Evolutionary conservation across 2,888 invertebrate species (phyloP).

Genomic region (Emmelina monodactyla): DNA sequence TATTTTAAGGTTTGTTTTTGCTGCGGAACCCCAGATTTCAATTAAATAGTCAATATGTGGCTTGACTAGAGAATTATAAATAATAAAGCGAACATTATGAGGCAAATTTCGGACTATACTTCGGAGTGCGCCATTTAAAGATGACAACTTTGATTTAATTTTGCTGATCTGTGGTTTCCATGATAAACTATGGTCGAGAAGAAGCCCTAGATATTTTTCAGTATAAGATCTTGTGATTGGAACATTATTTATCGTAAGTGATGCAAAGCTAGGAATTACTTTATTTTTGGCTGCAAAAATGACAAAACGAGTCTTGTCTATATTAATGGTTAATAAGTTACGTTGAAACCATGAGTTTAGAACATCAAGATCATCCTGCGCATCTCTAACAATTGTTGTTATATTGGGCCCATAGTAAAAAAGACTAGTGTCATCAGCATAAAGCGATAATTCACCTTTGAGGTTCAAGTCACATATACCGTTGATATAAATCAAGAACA

Average conservation of each 20-base stretch:
- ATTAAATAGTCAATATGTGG: constrained; percentile 4
- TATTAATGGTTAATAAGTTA: constrained; percentile 2
- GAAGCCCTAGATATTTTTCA: too few species aligned
- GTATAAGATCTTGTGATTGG: too few species aligned
- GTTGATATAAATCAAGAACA: not conserved
- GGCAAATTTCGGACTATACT: constrained; percentile 2
- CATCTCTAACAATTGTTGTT: not conserved
- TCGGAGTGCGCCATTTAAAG: constrained; percentile 3
- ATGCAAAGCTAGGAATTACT: not conserved
- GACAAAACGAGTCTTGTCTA: not conserved
- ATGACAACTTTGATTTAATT: constrained; percentile 1
- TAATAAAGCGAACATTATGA: not conserved
- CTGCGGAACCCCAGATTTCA: constrained; percentile 8
- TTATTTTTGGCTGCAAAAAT: constrained; percentile 3
- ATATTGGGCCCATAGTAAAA: constrained; percentile 1
- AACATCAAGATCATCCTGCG: not conserved
- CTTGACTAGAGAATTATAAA: constrained; percentile 6
- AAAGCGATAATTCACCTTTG: not conserved
- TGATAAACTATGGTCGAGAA: not conserved
- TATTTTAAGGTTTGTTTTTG: constrained; percentile 3
- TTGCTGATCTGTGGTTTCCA: constrained; percentile 3
- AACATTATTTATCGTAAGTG: not conserved
- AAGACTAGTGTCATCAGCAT: constrained; percentile 2
- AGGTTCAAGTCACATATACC: not conserved
- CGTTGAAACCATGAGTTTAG: not conserved